phyloP scores from a whole-genome alignment of 64 coral and sea anemone genomes.

The Pocillopora verrucosa region DNA sequence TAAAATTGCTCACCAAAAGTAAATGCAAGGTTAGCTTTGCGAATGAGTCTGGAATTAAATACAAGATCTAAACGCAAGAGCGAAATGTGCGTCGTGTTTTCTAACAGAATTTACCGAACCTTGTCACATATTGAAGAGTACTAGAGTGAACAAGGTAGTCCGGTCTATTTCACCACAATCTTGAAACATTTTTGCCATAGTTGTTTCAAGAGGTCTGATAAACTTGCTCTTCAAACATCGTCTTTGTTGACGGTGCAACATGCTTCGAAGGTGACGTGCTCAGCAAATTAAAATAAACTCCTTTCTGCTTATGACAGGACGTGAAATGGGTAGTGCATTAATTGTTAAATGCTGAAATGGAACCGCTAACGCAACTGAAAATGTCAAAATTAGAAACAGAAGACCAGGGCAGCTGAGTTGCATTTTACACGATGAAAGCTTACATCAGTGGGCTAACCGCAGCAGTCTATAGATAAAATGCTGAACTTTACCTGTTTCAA shows the following conservation, averaged over 20 bases:
- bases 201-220: not conserved
- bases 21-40: too few species aligned
- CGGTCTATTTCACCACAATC: not conserved
- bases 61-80: too few species aligned
- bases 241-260: too few species aligned
- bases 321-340: not conserved
- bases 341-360: not conserved
- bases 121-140: not conserved
- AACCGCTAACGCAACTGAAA: not conserved
- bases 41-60: too few species aligned
- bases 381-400: too few species aligned
- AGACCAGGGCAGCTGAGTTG: not conserved
- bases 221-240: not conserved
- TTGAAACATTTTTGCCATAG: constrained; percentile 13
- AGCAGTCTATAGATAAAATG: not conserved
- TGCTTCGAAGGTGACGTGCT: too few species aligned
- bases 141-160: not conserved
- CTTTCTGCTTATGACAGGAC: not conserved
- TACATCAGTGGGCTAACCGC: not conserved
- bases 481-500: constrained; percentile 68
- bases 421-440: not conserved
- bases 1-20: too few species aligned
- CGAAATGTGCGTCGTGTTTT: too few species aligned
- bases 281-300: not conserved
- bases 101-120: too few species aligned